phyloP scores from a whole-genome alignment of 2,113 vertebrate species.

The Chamaea fasciata region DNA sequence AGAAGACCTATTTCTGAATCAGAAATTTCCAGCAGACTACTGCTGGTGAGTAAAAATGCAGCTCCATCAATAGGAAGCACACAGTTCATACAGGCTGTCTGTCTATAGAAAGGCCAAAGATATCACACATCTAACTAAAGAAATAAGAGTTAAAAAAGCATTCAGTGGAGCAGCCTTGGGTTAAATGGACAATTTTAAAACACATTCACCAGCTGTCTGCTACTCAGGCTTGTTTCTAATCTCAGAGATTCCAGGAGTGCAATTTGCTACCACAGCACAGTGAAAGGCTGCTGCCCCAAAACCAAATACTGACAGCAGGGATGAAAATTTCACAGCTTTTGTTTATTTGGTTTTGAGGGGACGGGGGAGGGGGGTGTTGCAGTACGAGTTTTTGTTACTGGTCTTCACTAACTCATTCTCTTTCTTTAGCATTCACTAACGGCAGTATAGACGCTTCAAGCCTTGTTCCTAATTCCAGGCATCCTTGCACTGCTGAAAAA shows the following conservation, averaged over 20 bases:
- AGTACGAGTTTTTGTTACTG: not conserved
- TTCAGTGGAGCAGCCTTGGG: not conserved
- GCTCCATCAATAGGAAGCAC: not conserved
- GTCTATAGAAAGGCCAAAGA: slow-evolving; percentile 3
- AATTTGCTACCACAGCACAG: not conserved
- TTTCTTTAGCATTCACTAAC: not conserved
- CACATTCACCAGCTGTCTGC: slow-evolving; percentile 10
- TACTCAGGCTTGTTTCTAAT: not conserved
- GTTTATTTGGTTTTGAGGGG: not conserved
- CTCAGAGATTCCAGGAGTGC: not conserved
- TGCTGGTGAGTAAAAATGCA: not conserved
- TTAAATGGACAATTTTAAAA: slow-evolving; percentile 56
- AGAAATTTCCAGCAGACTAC: slow-evolving; percentile 19
- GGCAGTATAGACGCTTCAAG: not conserved
- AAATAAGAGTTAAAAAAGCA: slow-evolving; percentile 11
- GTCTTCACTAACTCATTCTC: not conserved
- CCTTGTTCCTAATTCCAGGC: not conserved
- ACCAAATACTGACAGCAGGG: not conserved
- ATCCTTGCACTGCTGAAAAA: not conserved
- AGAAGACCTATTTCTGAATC: slow-evolving; percentile 53
- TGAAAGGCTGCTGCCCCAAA: not conserved
- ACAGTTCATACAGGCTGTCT: not conserved
- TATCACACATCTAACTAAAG: slow-evolving; percentile 43
- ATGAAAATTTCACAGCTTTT: not conserved
- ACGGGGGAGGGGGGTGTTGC: too few species aligned